Conservation (phyloP, 2,113 vertebrate genomes). For the Scomber scombrus region DNA sequence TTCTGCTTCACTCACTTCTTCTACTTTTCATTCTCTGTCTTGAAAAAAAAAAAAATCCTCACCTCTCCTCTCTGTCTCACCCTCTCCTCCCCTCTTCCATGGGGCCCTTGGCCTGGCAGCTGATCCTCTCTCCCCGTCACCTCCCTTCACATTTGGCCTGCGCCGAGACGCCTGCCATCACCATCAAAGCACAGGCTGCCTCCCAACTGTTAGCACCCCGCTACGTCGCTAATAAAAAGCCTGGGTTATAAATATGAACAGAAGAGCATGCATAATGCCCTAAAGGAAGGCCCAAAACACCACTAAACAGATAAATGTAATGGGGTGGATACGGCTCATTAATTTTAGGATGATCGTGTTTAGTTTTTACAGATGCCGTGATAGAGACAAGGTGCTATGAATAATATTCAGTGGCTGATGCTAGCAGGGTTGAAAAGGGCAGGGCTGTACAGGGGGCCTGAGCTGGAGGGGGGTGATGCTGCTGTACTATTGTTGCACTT, state of each 20-base stretch:
- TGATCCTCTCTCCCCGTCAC: conserved; percentile 67
- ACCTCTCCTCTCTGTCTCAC: conserved; percentile 36
- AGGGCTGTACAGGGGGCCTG: conserved; percentile 38
- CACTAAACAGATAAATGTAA: conserved; percentile 78
- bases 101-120: conserved; percentile 66
- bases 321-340: conserved; percentile 79
- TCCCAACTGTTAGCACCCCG: conserved; percentile 81
- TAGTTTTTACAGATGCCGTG: conserved; percentile 75
- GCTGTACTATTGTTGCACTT: conserved; percentile 58
- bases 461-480: conserved; percentile 56
- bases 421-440: conserved; percentile 67
- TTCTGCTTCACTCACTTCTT: conserved; percentile 29
- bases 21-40: not conserved
- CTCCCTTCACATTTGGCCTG: conserved; percentile 68
- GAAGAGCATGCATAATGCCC: conserved; percentile 77
- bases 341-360: conserved; percentile 79
- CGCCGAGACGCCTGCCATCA: conserved; percentile 67
- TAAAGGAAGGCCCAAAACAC: conserved; percentile 79
- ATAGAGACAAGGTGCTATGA: conserved; percentile 79
- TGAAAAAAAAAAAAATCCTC: not conserved
- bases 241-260: conserved; percentile 82
- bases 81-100: conserved; percentile 49
- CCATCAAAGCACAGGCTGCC: conserved; percentile 77
- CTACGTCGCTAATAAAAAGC: conserved; percentile 80
- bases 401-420: conserved; percentile 64